Evolutionary conservation across 2,113 vertebrate species (phyloP), one percentile per base, ranked within the genome.

Genomic region (Gnathonemus longibarbis): DNA sequence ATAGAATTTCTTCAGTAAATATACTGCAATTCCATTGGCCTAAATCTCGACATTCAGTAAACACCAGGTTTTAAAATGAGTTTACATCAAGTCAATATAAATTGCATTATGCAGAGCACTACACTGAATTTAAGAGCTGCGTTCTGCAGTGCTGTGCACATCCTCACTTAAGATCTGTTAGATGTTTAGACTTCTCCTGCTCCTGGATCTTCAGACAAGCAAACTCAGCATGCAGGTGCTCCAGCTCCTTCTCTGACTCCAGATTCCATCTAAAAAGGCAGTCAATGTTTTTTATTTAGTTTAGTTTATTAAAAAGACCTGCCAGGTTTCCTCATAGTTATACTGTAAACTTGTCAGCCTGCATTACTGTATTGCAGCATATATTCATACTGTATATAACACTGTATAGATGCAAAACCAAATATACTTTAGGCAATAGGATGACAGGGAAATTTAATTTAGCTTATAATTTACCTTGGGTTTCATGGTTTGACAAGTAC

Each of bases 101-200:
- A 39, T 17, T 80, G 35, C 35, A 35, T 3, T 7, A 17, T 80
- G 53, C 19, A 88, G 17, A 10, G 87, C 1, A 24, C 56, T 88
- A n/a, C 2, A 42, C 31, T 39, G 39, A 17, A 66, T 21, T 48
- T 45, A 80, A 27, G 15, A 87, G 86, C 50, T 56, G 8, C 10
- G 2, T 83, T 89, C 48, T 77, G 35, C 27, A 39, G 27, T 27
- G 56, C 27, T 53, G 49, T 84, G 50, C 77, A 15, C 58, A 49
- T 17, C 96, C 96, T 95, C 94, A 98, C 97, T 97, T 98, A 93
- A 98, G 96, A 94, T 98, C 96, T 93, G 98, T 96, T 90, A 98
- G 95, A 27, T 97, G 97, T 90, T 95, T 92, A 3, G 95, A 97
- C 94, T 98, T 98, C 92, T 95, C 96, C 11, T 92, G 97, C 58